phyloP scores from a whole-genome alignment of 2,888 invertebrate species.

The Meiosimyza decipiens region DNA sequence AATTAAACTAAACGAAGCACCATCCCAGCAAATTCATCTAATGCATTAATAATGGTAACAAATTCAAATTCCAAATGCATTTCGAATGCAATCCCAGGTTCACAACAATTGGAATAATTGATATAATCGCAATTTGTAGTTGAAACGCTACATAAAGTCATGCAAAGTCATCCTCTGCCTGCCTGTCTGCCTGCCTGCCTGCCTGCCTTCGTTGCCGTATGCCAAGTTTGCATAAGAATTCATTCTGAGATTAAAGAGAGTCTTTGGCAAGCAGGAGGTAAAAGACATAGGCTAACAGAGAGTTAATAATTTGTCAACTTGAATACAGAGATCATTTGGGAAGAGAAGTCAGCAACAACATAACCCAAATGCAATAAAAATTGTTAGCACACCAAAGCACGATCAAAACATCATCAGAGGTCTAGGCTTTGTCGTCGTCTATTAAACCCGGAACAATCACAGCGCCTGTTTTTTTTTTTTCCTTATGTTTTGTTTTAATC shows the following conservation, averaged over 20 bases:
- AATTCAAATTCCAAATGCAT: constrained; percentile 23
- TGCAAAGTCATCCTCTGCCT: background rate
- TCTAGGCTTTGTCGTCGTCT: background rate
- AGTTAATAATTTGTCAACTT: constrained; percentile 34
- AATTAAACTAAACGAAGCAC: constrained; percentile 27
- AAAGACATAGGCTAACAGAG: constrained; percentile 17
- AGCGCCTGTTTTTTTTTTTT: background rate
- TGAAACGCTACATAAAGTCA: constrained; percentile 2
- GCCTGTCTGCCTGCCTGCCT: too few relatives aligned
- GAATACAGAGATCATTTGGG: constrained; percentile 21
- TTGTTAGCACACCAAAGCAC: constrained; percentile 7
- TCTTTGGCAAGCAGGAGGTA: too few relatives aligned
- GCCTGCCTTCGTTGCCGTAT: too few relatives aligned
- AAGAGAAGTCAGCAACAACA: background rate
- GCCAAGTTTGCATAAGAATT: too few relatives aligned
- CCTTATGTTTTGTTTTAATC: background rate
- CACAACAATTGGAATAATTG: constrained; percentile 25
- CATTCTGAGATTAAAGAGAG: too few relatives aligned
- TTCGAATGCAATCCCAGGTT: background rate
- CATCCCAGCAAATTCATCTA: background rate
- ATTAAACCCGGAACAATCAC: constrained; percentile 21
- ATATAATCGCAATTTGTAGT: constrained; percentile 27
- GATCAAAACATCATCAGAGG: constrained; percentile 5
- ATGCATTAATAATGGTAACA: constrained; percentile 31
- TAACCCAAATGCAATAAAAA: background rate